Conservation (phyloP, 2,113 vertebrate genomes). For the Semicossyphus pulcher region DNA sequence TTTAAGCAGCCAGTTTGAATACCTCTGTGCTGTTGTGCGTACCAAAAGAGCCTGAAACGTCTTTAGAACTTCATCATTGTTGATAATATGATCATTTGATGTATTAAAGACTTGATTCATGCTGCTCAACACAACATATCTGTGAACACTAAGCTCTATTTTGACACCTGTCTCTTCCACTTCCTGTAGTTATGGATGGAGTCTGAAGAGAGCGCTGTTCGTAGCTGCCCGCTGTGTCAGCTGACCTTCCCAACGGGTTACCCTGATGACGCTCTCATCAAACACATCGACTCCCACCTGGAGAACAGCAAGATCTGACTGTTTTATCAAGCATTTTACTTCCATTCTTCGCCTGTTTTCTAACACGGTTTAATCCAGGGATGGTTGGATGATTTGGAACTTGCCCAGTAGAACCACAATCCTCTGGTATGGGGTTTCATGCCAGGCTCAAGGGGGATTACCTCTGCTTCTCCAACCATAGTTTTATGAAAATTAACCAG, state of each 20-base stretch:
- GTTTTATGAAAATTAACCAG: not conserved
- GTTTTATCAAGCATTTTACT: not conserved
- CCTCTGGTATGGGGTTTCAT: not conserved
- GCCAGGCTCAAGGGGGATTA: not conserved
- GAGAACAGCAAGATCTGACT: slow-evolving; percentile 96
- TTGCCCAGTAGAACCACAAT: not conserved
- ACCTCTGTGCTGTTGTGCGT: no score
- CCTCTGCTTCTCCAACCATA: not conserved
- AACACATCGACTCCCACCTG: slow-evolving; percentile 95
- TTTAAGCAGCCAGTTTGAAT: no score
- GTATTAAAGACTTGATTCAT: no score
- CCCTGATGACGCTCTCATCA: slow-evolving; percentile 93
- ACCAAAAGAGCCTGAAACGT: no score
- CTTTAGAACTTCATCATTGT: no score
- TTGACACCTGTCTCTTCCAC: not conserved
- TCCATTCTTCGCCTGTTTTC: not conserved
- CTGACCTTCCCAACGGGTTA: slow-evolving; percentile 92
- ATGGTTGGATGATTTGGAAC: not conserved
- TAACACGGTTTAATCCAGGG: not conserved
- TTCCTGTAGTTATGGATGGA: slow-evolving; percentile 89
- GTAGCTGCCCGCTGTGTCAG: slow-evolving; percentile 94
- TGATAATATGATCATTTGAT: no score
- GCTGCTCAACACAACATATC: no score
- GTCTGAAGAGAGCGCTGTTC: slow-evolving; percentile 89
- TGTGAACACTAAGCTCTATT: no score